Evolutionary conservation across 2,888 invertebrate genomes (phyloP), one percentile per base, ranked within the genome.

Genomic region (Apantesis nais): DNA sequence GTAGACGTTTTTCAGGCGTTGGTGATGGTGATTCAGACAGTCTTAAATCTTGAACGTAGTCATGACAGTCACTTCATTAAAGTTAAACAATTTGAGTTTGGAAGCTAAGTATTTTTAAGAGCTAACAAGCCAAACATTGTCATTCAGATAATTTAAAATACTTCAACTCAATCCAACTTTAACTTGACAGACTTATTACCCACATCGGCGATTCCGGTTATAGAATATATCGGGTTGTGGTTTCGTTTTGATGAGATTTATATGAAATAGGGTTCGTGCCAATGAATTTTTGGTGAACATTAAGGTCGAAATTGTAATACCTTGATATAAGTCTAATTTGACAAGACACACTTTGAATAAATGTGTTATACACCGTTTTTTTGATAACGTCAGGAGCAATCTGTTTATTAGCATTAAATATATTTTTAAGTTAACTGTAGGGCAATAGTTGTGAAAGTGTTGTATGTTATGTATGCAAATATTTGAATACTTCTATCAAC

Each of bases 201-300:
- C 66, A 72, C 72, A 72, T 68, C 72, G 65, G 44, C 72, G 68
- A 65, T 72, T 72, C 39, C 62, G 64, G 52, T 68, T 66, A 68
- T 66, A 66, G 62, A 62, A 72, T 68, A 66, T 72, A 68, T 66
- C 72, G 64, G 48, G 64, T 52, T 62, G 25, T 39, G 58, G 70
- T 41, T 67, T 61, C 60, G 55, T 25, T 66, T 55, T 62, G 62
- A 62, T 65, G 52, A 72, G 67, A 68, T 72, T 68, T 68, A 66
- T 68, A 62, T 34, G 29, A 62, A 68, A 68, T 58, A 66, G 68
- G n/a, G 65, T 68, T 41, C 65, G 61, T 62, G 41, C 31, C 61
- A 66, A 55, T 55, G 39, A 39, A 29, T 55, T 66, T 71, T 67
- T 67, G 16, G 63, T 22, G 25, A 58, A 44, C 63, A 63, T 34